phyloP scores from a whole-genome alignment of 2,113 vertebrate genomes.

The Pterocles gutturalis region DNA sequence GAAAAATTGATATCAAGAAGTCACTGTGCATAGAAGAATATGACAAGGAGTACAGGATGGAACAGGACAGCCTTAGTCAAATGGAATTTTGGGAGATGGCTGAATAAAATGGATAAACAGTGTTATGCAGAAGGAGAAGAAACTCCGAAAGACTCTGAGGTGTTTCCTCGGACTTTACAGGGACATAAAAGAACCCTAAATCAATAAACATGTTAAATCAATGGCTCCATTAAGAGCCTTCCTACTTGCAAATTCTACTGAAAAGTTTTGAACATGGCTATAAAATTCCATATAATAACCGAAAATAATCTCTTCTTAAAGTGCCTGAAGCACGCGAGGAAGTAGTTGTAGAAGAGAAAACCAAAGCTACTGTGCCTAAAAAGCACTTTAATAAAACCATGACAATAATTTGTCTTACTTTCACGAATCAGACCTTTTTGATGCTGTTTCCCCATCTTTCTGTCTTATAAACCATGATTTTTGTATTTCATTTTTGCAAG shows the following conservation, averaged over 20 bases:
- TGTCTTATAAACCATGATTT: not conserved
- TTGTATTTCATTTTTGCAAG: not conserved
- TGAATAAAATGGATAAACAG: not conserved
- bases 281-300: not conserved
- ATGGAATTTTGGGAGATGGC: not conserved
- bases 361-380: slow-evolving; percentile 52
- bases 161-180: not conserved
- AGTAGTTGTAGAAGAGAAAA: slow-evolving; percentile 64
- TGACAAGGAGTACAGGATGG: not conserved
- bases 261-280: not conserved
- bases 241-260: not conserved
- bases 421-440: not conserved
- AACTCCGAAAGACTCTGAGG: not conserved
- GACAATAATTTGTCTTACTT: not conserved
- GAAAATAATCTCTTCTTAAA: not conserved
- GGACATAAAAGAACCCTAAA: not conserved
- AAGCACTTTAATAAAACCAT: not conserved
- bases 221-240: not conserved
- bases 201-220: not conserved
- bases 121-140: not conserved
- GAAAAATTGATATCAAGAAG: not conserved
- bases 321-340: slow-evolving; percentile 53
- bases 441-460: not conserved
- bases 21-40: not conserved
- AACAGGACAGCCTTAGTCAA: not conserved